Conservation (phyloP, 2,797 vertebrate species). For the Bradypodion pumilum region DNA sequence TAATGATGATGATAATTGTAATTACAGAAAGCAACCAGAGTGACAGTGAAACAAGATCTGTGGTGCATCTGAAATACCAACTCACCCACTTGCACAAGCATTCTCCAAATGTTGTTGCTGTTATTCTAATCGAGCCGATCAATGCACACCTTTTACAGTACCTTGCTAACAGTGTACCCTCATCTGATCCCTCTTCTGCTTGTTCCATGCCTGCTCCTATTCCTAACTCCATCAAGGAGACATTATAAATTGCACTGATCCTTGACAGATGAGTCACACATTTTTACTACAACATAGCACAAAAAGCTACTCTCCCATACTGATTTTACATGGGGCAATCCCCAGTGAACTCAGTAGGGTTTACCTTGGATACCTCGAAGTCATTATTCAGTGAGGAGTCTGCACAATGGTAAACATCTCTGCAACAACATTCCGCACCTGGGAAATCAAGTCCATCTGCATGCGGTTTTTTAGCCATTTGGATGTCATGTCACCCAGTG, state of each 20-base stretch:
- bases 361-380: too few relatives aligned
- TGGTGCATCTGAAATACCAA: background rate
- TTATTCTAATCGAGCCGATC: background rate
- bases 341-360: too few relatives aligned
- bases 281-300: too few relatives aligned
- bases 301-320: background rate
- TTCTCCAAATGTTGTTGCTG: background rate
- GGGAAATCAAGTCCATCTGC: too few relatives aligned
- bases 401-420: too few relatives aligned
- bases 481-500: too few relatives aligned
- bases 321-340: background rate
- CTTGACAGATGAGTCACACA: too few relatives aligned
- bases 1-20: conserved; percentile 24
- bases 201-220: background rate
- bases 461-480: too few relatives aligned
- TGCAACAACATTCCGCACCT: too few relatives aligned
- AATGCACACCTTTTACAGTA: background rate
- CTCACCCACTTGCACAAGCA: background rate
- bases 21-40: conserved; percentile 11
- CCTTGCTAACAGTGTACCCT: background rate
- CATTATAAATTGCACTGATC: background rate
- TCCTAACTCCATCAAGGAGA: background rate
- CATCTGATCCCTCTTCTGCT: background rate
- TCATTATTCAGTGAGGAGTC: too few relatives aligned
- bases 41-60: background rate